A percentile compares a stretch with the other conserved stretches of the same genome.
Conservation (phyloP, 2,113 vertebrate genomes). For the Megaceryle torquata region DNA sequence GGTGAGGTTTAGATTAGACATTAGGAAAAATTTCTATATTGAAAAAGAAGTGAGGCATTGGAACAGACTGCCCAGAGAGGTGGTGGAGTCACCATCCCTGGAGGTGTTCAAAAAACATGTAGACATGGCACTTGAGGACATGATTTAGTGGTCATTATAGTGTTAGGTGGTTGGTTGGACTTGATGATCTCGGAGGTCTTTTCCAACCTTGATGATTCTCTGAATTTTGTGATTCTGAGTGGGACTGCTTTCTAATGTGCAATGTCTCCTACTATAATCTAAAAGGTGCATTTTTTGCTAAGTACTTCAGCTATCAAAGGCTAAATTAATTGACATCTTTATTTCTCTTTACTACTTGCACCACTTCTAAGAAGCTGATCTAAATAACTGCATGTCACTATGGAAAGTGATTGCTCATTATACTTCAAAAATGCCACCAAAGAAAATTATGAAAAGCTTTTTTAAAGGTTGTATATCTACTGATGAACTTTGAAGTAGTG, state of each 20-base stretch:
- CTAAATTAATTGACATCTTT: not conserved
- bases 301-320: not conserved
- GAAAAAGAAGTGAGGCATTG: too few species aligned
- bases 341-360: not conserved
- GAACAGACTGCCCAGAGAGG: too few species aligned
- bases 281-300: not conserved
- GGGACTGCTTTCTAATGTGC: not conserved
- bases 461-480: not conserved
- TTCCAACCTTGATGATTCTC: too few species aligned
- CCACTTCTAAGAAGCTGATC: not conserved
- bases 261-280: not conserved
- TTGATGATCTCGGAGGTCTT: too few species aligned
- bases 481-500: not conserved
- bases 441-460: not conserved
- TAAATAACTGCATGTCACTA: not conserved
- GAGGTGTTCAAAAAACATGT: too few species aligned
- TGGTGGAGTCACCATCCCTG: too few species aligned
- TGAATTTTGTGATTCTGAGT: not conserved
- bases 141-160: too few species aligned
- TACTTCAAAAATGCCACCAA: not conserved
- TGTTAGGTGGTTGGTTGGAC: too few species aligned
- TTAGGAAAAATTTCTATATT: too few species aligned
- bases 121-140: too few species aligned
- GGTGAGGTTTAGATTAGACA: too few species aligned
- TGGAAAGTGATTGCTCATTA: conserved; percentile 3